Percentiles rank a stretch among this genome's conserved stretches.
Evolutionary conservation across 1,140 invertebrate species (phyloP).

Genomic region (Calliopsis andreniformis): DNA sequence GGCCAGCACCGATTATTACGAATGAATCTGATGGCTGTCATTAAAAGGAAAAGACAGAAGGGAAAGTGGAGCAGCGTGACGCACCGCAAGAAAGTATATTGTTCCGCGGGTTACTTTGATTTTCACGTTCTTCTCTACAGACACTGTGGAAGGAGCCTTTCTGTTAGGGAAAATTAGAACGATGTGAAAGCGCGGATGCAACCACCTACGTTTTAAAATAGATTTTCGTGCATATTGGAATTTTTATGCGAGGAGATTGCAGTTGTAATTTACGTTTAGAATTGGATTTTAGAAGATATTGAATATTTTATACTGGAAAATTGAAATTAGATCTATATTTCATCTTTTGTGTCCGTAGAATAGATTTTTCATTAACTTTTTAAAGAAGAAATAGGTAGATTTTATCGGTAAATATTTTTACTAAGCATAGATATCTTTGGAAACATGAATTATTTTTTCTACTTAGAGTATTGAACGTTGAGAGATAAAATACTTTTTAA

Average conservation of each 20-base stretch:
- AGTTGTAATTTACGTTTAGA: too few species aligned
- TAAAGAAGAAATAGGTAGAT: too few species aligned
- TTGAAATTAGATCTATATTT: too few species aligned
- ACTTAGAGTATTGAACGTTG: too few species aligned
- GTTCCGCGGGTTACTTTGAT: constrained; percentile 58
- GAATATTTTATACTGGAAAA: too few species aligned
- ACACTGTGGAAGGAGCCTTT: not conserved
- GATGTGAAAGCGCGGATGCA: constrained; percentile 17
- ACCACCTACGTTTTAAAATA: not conserved
- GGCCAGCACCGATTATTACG: constrained; percentile 48
- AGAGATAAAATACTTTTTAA: too few species aligned
- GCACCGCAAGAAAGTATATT: constrained; percentile 60
- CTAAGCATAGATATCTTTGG: too few species aligned
- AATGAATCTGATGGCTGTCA: constrained; percentile 60
- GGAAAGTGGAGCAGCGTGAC: constrained; percentile 64
- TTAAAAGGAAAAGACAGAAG: constrained; percentile 60
- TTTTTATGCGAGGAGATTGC: not conserved
- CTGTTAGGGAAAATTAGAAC: not conserved
- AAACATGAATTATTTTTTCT: too few species aligned
- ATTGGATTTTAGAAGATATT: too few species aligned
- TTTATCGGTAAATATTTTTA: too few species aligned
- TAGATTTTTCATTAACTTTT: too few species aligned
- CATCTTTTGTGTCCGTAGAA: too few species aligned
- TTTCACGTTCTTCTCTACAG: constrained; percentile 38
- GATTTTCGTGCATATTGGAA: not conserved